Evolutionary conservation across 2,888 invertebrate genomes (phyloP), one percentile per base, ranked within the genome.

Genomic region (Hermaeophaga mercurialis): DNA sequence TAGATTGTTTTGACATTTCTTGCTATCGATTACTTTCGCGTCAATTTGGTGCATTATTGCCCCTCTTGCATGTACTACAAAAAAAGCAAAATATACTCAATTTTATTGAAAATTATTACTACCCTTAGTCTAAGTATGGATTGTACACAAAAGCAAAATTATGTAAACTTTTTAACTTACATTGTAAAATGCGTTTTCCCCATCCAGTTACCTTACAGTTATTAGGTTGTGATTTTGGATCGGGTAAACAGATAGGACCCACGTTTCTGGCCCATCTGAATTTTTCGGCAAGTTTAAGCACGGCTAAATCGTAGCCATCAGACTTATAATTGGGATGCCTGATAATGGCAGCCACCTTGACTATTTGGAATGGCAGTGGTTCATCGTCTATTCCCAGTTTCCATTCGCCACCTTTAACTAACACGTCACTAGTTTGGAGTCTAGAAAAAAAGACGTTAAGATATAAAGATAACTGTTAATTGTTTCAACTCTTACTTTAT

Each of bases 351-450:
- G 84, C 83, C 7, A 90, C 91, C 45, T 86, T 85, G 0, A 87
- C 82, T 52, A 90, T 86, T 75, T 91, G 89, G 84, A 88, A 90
- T 0, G 90, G 87, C 9, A 89, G 78, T 0, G 90, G 91, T 66
- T 91, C 91, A 47, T 88, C 89, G 62, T 89, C 90, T 66, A 89
- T 86, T 38, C 90, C 90, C 2, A 92, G 80, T 70, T 89, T 89
- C 90, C 90, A 91, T 82, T 90, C 91, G 0, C 92, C 92, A 1
- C 87, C 87, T 72, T 91, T 91, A 65, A 91, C 84, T 0, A 88
- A 80, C 0, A 91, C 80, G 70, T 90, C 88, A 63, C 80, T 80
- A 9, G 88, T 83, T 18, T 80, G 76, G 1, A 86, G 75, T 31
- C 89, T 89, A 74, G 33, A 74, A 74, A 55, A 64, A 33, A 2